These are phyloP conservation scores for Clarias macrocephalus DNA, from an alignment of 2,113 vertebrate species.

Conservation along the genomic window DNA sequence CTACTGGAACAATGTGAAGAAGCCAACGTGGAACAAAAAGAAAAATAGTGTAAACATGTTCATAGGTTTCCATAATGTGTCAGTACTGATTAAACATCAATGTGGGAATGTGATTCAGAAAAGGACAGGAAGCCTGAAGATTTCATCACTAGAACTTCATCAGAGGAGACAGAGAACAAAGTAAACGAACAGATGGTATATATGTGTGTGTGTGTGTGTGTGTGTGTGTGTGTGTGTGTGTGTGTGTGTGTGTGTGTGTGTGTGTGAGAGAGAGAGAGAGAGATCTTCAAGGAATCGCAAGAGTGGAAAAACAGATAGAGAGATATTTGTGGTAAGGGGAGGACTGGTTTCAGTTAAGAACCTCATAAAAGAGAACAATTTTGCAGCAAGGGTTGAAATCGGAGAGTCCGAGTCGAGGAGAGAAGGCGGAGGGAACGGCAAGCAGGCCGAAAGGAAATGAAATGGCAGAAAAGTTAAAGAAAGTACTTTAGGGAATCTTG, in stretches of 20 bases:
- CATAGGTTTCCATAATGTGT: background rate
- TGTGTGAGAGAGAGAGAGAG: conserved; percentile 52
- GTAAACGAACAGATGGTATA: conserved; percentile 29
- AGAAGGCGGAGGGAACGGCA: background rate
- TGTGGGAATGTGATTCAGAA: background rate
- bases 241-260: conserved; percentile 1
- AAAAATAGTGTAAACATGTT: background rate
- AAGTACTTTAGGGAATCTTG: conserved; percentile 12
- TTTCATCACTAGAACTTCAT: background rate
- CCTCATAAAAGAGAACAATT: conserved; percentile 65
- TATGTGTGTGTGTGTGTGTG: background rate
- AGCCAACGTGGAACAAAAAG: background rate
- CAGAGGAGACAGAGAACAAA: background rate
- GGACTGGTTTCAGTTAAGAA: conserved; percentile 64
- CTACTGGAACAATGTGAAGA: background rate
- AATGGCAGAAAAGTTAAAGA: conserved; percentile 35
- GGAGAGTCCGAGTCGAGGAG: conserved; percentile 25
- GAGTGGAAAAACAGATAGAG: conserved; percentile 66
- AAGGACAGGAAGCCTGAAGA: background rate
- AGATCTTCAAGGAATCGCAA: conserved; percentile 45
- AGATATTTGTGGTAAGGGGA: conserved; percentile 69
- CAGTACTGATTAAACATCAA: background rate
- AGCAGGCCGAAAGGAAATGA: conserved; percentile 38
- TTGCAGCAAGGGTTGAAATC: conserved; percentile 61
- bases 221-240: background rate